Conservation (phyloP, 1,140 invertebrate species). For the Drusus annulatus region DNA sequence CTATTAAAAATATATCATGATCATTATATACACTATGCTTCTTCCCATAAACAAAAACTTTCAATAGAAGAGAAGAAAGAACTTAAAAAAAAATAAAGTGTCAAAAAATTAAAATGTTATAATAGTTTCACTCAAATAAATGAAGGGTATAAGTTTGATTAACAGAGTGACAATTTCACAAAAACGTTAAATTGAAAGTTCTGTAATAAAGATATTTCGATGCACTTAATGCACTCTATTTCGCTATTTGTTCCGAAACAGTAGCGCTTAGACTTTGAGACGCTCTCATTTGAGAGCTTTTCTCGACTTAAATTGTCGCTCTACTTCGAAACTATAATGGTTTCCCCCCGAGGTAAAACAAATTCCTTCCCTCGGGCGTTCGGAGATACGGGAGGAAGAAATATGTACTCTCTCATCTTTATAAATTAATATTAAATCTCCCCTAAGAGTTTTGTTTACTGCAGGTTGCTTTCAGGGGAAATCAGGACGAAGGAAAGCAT, state of each 20-base stretch:
- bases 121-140: no score
- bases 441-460: no score
- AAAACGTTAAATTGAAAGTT: background rate
- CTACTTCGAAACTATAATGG: slow-evolving; percentile 22
- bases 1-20: no score
- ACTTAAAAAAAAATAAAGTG: no score
- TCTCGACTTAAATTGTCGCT: slow-evolving; percentile 19
- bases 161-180: background rate
- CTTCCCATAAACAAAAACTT: no score
- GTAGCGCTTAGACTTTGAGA: slow-evolving; percentile 14
- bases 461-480: no score
- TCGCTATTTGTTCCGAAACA: slow-evolving; percentile 7
- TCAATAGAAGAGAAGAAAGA: no score
- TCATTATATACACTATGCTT: no score
- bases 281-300: slow-evolving; percentile 27
- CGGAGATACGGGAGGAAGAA: background rate
- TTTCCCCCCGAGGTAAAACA: background rate
- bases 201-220: background rate
- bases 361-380: background rate
- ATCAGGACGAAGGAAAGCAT: no score
- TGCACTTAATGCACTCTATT: slow-evolving; percentile 5
- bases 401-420: background rate
- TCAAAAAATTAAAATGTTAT: no score
- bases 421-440: no score
- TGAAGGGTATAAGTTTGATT: no score